phyloP scores from a whole-genome alignment of 2,888 invertebrate genomes.

The Ramazzottius varieornatus region DNA sequence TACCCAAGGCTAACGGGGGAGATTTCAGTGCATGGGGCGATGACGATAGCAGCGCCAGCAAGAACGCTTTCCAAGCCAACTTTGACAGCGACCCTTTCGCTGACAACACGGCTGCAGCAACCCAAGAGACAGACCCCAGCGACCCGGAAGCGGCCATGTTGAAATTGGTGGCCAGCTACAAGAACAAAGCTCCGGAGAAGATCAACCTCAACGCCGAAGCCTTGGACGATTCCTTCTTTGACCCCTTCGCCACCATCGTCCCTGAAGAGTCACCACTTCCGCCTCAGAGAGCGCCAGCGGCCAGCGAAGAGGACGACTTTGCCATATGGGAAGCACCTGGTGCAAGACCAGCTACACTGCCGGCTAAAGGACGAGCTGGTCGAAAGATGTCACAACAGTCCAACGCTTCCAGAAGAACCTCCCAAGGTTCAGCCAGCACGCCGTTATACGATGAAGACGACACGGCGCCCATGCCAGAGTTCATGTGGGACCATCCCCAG shows the following conservation, averaged over 20 bases:
- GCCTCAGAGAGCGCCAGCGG: neutral
- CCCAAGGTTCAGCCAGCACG: conserved; percentile 24
- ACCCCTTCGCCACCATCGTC: neutral
- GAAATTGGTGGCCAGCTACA: neutral
- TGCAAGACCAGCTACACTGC: neutral
- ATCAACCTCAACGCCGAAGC: neutral
- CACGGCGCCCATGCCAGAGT: conserved; percentile 66
- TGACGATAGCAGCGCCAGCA: neutral
- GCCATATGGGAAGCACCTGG: neutral
- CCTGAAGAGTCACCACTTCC: conserved; percentile 3
- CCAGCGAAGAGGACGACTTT: neutral
- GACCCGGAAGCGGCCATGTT: neutral
- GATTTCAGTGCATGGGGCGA: neutral
- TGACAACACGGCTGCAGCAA: neutral
- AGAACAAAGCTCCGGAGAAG: neutral
- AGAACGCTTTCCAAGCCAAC: neutral
- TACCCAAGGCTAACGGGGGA: no score
- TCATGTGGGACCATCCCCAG: conserved; percentile 45
- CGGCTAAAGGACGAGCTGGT: neutral
- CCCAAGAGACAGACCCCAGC: neutral
- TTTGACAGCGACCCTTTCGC: neutral
- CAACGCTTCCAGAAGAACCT: neutral
- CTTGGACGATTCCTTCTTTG: conserved; percentile 4
- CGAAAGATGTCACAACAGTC: neutral
- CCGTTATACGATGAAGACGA: conserved; percentile 79